These are phyloP conservation scores for Argopecten irradians DNA, from an alignment of 1,140 invertebrate species.

Conservation along the genomic window DNA sequence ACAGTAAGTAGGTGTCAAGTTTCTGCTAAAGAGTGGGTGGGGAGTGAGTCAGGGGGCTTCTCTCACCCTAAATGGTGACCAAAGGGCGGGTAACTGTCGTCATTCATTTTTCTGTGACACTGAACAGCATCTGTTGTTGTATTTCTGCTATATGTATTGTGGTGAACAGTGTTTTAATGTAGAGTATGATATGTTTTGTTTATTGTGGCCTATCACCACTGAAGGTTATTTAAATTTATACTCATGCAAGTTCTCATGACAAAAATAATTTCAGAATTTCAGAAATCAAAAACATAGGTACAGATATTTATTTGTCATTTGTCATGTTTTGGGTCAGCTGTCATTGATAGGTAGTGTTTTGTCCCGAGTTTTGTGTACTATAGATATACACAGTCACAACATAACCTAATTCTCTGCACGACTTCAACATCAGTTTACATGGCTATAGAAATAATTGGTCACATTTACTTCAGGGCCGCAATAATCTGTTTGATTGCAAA, in stretches of 20 bases:
- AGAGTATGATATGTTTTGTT: neutral
- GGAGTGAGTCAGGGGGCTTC: neutral
- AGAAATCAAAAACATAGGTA: neutral
- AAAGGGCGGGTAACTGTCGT: neutral
- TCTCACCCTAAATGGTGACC: neutral
- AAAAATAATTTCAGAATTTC: too few relatives aligned
- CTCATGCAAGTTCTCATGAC: too few relatives aligned
- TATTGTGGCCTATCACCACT: neutral
- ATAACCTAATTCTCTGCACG: neutral
- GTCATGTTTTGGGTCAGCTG: neutral
- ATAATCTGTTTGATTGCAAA: neutral
- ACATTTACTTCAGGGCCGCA: neutral
- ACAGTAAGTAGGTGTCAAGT: neutral
- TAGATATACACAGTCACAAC: neutral
- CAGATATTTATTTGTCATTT: neutral
- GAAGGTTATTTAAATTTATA: neutral
- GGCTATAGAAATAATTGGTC: neutral
- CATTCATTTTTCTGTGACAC: neutral
- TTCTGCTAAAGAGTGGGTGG: neutral
- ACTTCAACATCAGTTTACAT: neutral
- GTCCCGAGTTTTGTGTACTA: neutral
- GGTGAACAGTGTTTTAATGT: neutral
- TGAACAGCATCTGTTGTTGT: neutral
- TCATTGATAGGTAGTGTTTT: neutral
- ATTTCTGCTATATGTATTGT: neutral